Base-by-base conservation (phyloP, 2,888 invertebrate genomes). In the Diplolepis rosae region DNA sequence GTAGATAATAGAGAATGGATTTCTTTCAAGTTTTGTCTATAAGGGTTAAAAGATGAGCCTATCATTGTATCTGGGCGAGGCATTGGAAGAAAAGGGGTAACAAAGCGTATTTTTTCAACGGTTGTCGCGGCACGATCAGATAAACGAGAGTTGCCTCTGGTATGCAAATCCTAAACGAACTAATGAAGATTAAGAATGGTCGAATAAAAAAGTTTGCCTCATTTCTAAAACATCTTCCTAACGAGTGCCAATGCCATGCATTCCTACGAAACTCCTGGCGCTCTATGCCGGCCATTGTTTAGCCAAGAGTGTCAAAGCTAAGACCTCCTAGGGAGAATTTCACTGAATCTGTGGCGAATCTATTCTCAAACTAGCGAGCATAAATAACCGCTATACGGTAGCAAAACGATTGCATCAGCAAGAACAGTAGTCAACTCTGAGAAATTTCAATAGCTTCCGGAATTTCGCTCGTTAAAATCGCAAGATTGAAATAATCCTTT, bases 181-280 rank as follows among this genome's bases (percentile, higher is more conserved):
- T 87, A 87, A 87, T 87, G 87, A 87, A 87, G 87, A 87, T 87
- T 87, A 87, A 87, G 85, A 85, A 86, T 83, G 82, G 79, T 80
- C 77, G 72, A 77, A 76, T 82, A 75, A 75, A 74, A 79, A 80
- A 79, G 81, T 76, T 85, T 78, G 84, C 80, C 83, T 86, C 83
- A 82, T 87, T 87, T 86, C 83, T 79, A 80, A 86, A 87, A 86
- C 84, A 84, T 85, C 79, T 83, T 80, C 74, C 77, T 84, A 84
- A 85, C 83, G 84, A 85, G 83, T 79, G 75, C 77, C 79, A 80
- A 83, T 82, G 80, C 79, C 81, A 75, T 66, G 79, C 77, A 86
- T 87, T 86, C 84, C 82, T 79, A 75, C 77, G 71, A 82, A 81
- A 70, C 75, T 74, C 70, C 67, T 72, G 72, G 74, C 72, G 77